Percentiles rank a stretch among this genome's conserved stretches.
phyloP scores from a whole-genome alignment of 2,113 vertebrate species.

The Todiramphus saurophagus region DNA sequence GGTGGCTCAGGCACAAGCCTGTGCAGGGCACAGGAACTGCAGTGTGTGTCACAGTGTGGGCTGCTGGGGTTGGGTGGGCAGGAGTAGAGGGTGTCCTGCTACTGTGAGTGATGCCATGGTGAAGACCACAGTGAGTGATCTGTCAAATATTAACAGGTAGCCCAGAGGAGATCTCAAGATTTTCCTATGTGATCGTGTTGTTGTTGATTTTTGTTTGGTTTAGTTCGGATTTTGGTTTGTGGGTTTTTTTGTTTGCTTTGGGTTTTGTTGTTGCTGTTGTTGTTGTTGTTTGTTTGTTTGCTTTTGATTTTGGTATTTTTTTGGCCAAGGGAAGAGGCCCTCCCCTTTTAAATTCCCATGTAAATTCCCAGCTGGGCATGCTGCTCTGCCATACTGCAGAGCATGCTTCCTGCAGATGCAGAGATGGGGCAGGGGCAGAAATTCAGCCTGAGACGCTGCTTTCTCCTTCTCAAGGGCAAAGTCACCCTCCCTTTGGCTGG shows the following conservation, averaged over 20 bases:
- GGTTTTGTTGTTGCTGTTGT: too few relatives aligned
- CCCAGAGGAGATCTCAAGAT: background rate
- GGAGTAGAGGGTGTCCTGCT: background rate
- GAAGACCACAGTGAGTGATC: background rate
- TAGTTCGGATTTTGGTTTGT: too few relatives aligned
- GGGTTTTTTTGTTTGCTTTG: too few relatives aligned
- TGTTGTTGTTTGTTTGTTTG: background rate
- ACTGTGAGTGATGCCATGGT: rapidly evolving
- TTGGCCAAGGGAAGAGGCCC: background rate
- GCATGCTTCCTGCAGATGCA: background rate
- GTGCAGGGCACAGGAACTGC: background rate
- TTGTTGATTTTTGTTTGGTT: too few relatives aligned
- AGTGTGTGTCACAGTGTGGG: rapidly evolving
- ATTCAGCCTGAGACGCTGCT: background rate
- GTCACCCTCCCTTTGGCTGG: background rate
- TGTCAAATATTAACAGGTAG: background rate
- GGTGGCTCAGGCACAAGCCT: background rate
- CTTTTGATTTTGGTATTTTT: background rate
- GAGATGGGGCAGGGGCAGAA: background rate
- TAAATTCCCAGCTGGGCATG: background rate
- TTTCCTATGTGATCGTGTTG: background rate
- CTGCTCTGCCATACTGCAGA: background rate
- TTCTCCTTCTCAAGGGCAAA: background rate
- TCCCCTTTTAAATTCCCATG: background rate
- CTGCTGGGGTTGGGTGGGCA: background rate